Evolutionary conservation across 2,113 vertebrate genomes (phyloP), one percentile per base, ranked within the genome.

Genomic region (Nesospiza acunhae): DNA sequence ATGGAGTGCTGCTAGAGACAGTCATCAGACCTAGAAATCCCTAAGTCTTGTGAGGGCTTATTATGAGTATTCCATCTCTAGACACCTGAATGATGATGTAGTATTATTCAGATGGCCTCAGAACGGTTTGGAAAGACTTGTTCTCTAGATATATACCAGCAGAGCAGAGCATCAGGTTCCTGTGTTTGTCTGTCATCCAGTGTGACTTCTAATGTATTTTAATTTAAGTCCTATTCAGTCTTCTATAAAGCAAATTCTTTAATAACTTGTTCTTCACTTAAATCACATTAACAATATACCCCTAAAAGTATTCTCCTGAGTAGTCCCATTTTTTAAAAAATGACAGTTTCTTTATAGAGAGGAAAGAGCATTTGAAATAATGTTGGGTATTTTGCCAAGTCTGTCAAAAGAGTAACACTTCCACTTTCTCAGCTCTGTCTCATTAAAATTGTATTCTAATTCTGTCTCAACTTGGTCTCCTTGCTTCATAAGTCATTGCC

Each of bases 401-500:
- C 98, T 98, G 98, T 98, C 98, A 98, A 96, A 98, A 97, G 95
- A 97, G 96, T 97, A 98, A 97, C 97, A 92, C 95, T 98, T 98
- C 84, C 74, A 97, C 95, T 97, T 97, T 97, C 97, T 97, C 96
- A 97, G 93, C 95, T 97, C 97, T 47, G 95, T 97, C 98, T 98
- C 98, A 98, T 98, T 98, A 98, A 98, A 98, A 98, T 96, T 97
- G 94, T 97, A 98, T 98, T 98, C 97, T 98, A 97, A 98, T 98
- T 98, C 97, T 95, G 94, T 97, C 97, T 98, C 97, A 96, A 96
- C 98, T 98, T 97, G 90, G 97, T 97, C 96, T 98, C 95, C 96
- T 94, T 97, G 97, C 97, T 97, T 98, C 97, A 94, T 98, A 98
- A 98, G 98, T 98, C 98, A 98, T 98, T 98, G 98, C 95, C 96